These are phyloP conservation scores for Cygnus atratus DNA, from an alignment of 2,113 vertebrate species.

Conservation along the genomic window DNA sequence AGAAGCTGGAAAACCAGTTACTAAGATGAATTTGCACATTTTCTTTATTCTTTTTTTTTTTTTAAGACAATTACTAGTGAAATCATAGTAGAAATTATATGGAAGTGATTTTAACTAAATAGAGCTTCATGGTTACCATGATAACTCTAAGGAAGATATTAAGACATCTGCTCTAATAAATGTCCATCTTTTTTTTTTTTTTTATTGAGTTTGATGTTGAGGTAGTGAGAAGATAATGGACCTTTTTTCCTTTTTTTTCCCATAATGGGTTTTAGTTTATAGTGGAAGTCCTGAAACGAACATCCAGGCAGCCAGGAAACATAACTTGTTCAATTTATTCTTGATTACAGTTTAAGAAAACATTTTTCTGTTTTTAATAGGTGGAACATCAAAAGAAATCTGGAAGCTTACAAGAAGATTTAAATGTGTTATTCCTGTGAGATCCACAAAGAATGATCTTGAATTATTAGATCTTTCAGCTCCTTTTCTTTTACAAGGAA, in stretches of 20 bases:
- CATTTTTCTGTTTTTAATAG: conserved; percentile 66
- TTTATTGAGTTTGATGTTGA: background rate
- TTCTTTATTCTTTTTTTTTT: background rate
- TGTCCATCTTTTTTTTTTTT: background rate
- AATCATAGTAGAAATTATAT: background rate
- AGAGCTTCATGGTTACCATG: background rate
- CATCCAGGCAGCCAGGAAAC: background rate
- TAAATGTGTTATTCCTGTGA: conserved; percentile 86
- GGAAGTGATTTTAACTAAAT: background rate
- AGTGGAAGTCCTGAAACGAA: background rate
- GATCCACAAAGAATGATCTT: conserved; percentile 73
- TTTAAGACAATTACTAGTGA: background rate
- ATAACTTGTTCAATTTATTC: background rate
- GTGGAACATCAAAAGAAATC: conserved; percentile 82
- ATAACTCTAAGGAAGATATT: background rate
- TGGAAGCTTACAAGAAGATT: conserved; percentile 76
- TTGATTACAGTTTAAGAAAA: background rate
- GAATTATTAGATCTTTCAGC: conserved; percentile 81
- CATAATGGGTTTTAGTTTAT: background rate
- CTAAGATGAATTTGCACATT: background rate
- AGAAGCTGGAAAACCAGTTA: background rate
- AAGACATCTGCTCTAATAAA: background rate
- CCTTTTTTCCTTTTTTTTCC: background rate
- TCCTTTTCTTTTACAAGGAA: conserved; percentile 88
- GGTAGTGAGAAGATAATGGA: background rate